A percentile compares a stretch with the other conserved stretches of the same genome.
Evolutionary conservation across 2,888 invertebrate genomes (phyloP).

Genomic region (Drosophila paranaensis): DNA sequence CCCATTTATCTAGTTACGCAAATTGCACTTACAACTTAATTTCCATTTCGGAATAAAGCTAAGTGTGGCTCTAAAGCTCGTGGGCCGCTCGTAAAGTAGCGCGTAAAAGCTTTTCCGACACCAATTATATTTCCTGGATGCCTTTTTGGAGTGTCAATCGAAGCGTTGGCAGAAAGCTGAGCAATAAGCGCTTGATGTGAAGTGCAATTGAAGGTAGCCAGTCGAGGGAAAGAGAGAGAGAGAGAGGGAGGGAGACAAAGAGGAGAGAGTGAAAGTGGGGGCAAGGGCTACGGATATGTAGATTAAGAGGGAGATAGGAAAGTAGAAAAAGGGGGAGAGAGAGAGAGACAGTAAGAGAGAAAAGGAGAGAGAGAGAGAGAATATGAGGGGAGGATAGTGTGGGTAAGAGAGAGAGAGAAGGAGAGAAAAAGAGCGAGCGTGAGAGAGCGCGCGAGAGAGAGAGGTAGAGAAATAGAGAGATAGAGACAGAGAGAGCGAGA

Average conservation of each 20-base stretch:
- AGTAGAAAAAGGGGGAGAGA: not conserved
- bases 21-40: constrained; percentile 59
- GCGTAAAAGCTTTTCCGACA: not conserved
- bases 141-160: not conserved
- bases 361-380: not conserved
- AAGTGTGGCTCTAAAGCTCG: constrained; percentile 18
- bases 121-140: not conserved
- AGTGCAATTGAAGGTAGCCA: not conserved
- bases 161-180: not conserved
- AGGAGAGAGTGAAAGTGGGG: not conserved
- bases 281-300: too few relatives aligned
- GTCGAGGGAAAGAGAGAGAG: not conserved
- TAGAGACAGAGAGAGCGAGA: not conserved
- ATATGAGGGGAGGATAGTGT: too few relatives aligned
- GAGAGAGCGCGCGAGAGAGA: too few relatives aligned
- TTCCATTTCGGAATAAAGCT: constrained; percentile 27
- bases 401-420: not conserved
- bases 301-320: not conserved
- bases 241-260: not conserved
- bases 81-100: constrained; percentile 17
- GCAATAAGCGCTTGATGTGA: not conserved
- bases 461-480: not conserved
- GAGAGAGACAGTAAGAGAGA: not conserved
- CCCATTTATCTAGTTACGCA: constrained; percentile 25
- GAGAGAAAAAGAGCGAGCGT: not conserved